phyloP scores from a whole-genome alignment of 2,113 vertebrate species.

The Cavia porcellus region DNA sequence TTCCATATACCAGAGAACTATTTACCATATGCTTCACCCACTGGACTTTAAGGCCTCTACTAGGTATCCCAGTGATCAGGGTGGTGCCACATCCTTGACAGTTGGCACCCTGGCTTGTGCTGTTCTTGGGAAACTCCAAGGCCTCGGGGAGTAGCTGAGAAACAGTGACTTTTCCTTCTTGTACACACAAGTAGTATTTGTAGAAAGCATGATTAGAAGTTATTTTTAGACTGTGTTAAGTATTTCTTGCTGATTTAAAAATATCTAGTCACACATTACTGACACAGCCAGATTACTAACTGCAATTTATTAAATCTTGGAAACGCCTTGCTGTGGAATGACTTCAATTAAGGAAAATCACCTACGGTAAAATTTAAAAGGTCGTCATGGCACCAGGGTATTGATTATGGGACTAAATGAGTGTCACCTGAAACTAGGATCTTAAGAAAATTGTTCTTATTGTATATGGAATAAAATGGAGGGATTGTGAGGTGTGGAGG shows the following conservation, averaged over 20 bases:
- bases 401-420: slow-evolving; percentile 46
- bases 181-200: slow-evolving; percentile 36
- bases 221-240: slow-evolving; percentile 61
- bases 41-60: background rate
- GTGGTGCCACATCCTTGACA: background rate
- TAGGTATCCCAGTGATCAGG: background rate
- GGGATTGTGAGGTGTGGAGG: background rate
- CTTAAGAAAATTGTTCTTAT: slow-evolving; percentile 36
- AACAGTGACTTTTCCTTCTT: background rate
- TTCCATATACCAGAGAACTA: background rate
- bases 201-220: slow-evolving; percentile 43
- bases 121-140: background rate
- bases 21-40: background rate
- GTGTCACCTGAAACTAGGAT: background rate
- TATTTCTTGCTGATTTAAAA: slow-evolving; percentile 64
- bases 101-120: background rate
- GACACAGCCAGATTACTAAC: slow-evolving; percentile 53
- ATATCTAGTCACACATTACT: slow-evolving; percentile 57
- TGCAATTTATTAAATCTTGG: slow-evolving; percentile 52
- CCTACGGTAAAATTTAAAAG: slow-evolving; percentile 45
- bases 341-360: slow-evolving; percentile 59
- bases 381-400: background rate
- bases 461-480: background rate
- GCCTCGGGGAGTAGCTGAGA: background rate
- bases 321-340: slow-evolving; percentile 57